phyloP scores from a whole-genome alignment of 2,888 invertebrate genomes.

The Callyntrura sp. region DNA sequence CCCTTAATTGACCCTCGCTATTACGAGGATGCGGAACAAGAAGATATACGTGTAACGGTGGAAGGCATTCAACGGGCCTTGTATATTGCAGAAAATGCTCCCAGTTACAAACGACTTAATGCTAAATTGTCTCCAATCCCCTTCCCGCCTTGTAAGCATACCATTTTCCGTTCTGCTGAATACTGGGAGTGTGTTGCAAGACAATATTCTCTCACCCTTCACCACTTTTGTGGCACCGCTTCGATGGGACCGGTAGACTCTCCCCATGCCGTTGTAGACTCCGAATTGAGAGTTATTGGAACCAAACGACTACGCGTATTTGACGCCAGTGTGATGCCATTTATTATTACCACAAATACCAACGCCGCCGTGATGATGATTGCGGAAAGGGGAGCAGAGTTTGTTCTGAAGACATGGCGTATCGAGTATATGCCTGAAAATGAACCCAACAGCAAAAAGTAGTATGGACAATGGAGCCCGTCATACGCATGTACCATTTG shows the following conservation, averaged over 20 bases:
- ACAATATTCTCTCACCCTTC: slow-evolving; percentile 60
- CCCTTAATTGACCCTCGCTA: slow-evolving; percentile 80
- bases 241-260: slow-evolving; percentile 68
- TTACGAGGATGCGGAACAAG: slow-evolving; percentile 64
- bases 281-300: slow-evolving; percentile 64
- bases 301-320: slow-evolving; percentile 60
- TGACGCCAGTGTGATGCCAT: slow-evolving; percentile 70
- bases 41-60: slow-evolving; percentile 72
- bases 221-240: slow-evolving; percentile 70
- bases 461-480: no score
- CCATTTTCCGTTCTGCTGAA: slow-evolving; percentile 56
- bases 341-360: slow-evolving; percentile 62
- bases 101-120: slow-evolving; percentile 62
- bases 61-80: slow-evolving; percentile 74
- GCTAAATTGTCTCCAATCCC: slow-evolving; percentile 62
- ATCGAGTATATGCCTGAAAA: slow-evolving; percentile 22
- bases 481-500: no score
- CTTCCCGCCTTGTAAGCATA: slow-evolving; percentile 67
- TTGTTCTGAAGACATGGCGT: slow-evolving; percentile 53
- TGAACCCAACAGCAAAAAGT: slow-evolving; percentile 10
- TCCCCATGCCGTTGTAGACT: slow-evolving; percentile 67
- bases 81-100: slow-evolving; percentile 75
- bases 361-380: slow-evolving; percentile 64
- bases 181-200: slow-evolving; percentile 76
- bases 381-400: slow-evolving; percentile 62